Evolutionary conservation across 2,113 vertebrate genomes (phyloP), one percentile per base, ranked within the genome.

Genomic region (Pseudolaguvia tuberculata): DNA sequence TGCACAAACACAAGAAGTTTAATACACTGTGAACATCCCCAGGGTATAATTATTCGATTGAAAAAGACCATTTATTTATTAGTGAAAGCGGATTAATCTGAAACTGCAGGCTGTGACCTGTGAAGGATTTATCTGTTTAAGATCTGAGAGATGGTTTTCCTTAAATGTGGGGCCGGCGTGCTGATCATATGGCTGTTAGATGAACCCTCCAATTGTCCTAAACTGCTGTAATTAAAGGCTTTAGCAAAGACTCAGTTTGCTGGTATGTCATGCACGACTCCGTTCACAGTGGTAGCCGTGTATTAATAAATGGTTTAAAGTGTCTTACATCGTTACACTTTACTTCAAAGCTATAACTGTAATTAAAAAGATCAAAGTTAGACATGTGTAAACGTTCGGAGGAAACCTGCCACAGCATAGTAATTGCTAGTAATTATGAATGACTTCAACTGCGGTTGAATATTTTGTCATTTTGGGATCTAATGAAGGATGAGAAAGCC

Each of bases 1-100:
- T 97, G 84, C n/a, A 21, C 82, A 58, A 67, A 47, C 71, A 77
- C n/a, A 79, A 55, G 8, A 11, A 4, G 14, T 67, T n/a, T 62
- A 69, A 73, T 50, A n/a, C 18, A 27, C 66, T 53, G 47, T 47
- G 31, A 35, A 18, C 25, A 70, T 29, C n/a, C 27, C 17, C 21
- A 63, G n/a, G 56, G 21, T 17, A 47, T 14, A 3, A 11, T 65
- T 31, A 35, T 35, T 25, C 5, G 21, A 21, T 17, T 53, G 3
- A 39, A 56, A 20, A 51, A 23, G 29, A 20, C 7, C 10, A 10
- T 56, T 21, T 57, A 56, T 35, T 3, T 57, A 25, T 25, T 1
- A 48, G 29, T 58, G 27, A 27, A 27, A 45, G 53, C n/a, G 25
- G 35, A 53, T 73, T 21, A 11, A 72, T 61, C 23, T 8, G n/a